Evolutionary conservation across 2,888 invertebrate species (phyloP).

Genomic region (Caenorhabditis becei): DNA sequence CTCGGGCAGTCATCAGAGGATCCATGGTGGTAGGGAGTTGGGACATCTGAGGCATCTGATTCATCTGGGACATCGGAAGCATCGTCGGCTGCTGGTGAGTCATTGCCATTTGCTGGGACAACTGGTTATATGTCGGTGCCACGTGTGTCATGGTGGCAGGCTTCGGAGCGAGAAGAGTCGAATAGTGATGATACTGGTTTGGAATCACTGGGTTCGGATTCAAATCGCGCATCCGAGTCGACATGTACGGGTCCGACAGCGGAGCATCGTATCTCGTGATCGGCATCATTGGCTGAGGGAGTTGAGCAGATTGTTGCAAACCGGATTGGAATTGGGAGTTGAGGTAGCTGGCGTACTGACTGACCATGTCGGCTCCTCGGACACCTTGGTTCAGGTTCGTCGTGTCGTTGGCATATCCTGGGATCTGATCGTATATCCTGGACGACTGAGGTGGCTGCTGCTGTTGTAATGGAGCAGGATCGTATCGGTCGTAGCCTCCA

Average conservation of each 20-base stretch:
- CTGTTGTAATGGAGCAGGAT: background rate
- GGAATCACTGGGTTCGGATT: constrained; percentile 14
- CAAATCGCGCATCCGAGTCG: constrained; percentile 1
- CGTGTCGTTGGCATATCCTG: constrained; percentile 50
- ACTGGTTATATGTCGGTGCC: constrained; percentile 35
- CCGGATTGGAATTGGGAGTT: constrained; percentile 77
- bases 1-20: constrained; percentile 52
- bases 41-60: constrained; percentile 4
- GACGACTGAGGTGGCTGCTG: constrained; percentile 13
- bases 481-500: constrained; percentile 39
- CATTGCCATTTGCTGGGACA: constrained; percentile 18
- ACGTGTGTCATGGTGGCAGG: constrained; percentile 47
- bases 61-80: constrained; percentile 4
- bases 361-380: constrained; percentile 69
- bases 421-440: constrained; percentile 37
- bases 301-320: constrained; percentile 43
- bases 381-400: constrained; percentile 40
- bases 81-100: constrained; percentile 2
- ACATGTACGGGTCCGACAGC: constrained; percentile 62
- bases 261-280: constrained; percentile 66
- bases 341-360: constrained; percentile 81
- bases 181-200: constrained; percentile 23
- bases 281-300: constrained; percentile 60
- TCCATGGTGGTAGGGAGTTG: constrained; percentile 18
- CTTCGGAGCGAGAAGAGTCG: constrained; percentile 48